Evolutionary conservation across 2,797 vertebrate genomes (phyloP), one percentile per base, ranked within the genome.

Genomic region (Percopsis omiscomaycus): DNA sequence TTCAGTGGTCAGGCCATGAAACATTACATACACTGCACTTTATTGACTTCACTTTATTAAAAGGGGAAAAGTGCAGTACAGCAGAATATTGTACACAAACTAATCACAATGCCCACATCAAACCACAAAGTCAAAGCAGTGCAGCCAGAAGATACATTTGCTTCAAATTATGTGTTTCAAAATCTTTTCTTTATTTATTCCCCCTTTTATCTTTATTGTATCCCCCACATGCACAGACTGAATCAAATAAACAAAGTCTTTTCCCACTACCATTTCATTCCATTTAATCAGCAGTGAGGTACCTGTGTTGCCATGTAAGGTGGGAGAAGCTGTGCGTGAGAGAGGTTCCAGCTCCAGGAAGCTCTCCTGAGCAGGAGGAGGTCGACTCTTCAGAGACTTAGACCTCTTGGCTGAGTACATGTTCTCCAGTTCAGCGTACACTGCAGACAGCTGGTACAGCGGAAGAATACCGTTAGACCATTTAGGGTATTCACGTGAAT

Each of bases 401-500:
- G 94, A 93, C 77, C 92, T 85, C 89, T 96, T 98, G 71, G 93
- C 76, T 0, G 92, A 91, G 61, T 96, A 97, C 89, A 94, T 94
- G 76, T 94, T 94, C 75, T 99, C 97, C 58, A 98, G 85, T 67
- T 99, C 97, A 0, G 97, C 95, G 0, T 98, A 99, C 67, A 98
- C 95, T 0, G 96, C 96, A 0, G 97, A 98, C 90, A 98, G 93
- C 97, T 99, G 82, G 57, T 29, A 55, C 13, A 28, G 59, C 63
- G 68, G 49, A 69, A 69, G 82, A 55, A 69, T 42, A 80, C 62
- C 81, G 49, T 73, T 44, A 78, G 61, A 78, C 22, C 48, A 53
- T 30, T 50, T 78, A 22, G 84, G 74, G 75, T 69, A 14, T 56
- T 64, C 9, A 29, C 3, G 53, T 29, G 22, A 29, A 45, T 30